Percentiles rank a stretch among this genome's conserved stretches.
Conservation (phyloP, 2,113 vertebrate species). For the Lophius piscatorius region DNA sequence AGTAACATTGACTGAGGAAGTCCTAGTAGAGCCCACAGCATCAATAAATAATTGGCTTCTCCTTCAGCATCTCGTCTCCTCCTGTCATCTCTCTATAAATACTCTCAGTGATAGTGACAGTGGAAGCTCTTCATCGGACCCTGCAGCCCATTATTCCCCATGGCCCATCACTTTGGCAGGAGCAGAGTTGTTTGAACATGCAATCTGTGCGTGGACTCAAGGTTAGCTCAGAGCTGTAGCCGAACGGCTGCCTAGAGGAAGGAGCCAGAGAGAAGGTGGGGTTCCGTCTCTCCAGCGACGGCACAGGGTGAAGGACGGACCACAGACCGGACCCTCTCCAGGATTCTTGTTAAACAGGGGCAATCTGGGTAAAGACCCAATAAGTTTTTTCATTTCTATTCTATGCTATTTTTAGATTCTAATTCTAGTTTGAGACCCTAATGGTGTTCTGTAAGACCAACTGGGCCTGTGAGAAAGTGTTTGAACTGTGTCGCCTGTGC, state of each 20-base stretch:
- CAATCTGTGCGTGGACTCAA: slow-evolving; percentile 15
- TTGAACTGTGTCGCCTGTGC: too few species aligned
- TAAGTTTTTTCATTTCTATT: too few species aligned
- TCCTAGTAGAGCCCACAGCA: slow-evolving; percentile 40
- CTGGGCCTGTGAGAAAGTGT: too few species aligned
- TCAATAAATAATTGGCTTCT: slow-evolving; percentile 73
- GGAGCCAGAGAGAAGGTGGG: not conserved
- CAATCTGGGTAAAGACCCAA: too few species aligned
- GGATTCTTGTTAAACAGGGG: too few species aligned
- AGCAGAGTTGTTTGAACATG: slow-evolving; percentile 19
- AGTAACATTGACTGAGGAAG: slow-evolving; percentile 25
- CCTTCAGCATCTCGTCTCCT: slow-evolving; percentile 38
- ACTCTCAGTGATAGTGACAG: slow-evolving; percentile 41
- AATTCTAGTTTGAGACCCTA: too few species aligned
- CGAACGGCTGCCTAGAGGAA: not conserved
- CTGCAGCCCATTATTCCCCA: slow-evolving; percentile 19
- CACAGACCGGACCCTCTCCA: too few species aligned
- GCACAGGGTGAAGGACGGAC: not conserved
- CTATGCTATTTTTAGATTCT: too few species aligned
- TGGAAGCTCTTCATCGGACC: slow-evolving; percentile 31
- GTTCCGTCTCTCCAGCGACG: not conserved
- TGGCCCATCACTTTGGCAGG: slow-evolving; percentile 11
- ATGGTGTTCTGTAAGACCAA: too few species aligned
- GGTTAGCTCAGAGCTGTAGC: slow-evolving; percentile 17
- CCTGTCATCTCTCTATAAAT: slow-evolving; percentile 64